These are phyloP conservation scores for Zaprionus vittiger DNA, from an alignment of 1,140 invertebrate genomes.

Conservation along the genomic window DNA sequence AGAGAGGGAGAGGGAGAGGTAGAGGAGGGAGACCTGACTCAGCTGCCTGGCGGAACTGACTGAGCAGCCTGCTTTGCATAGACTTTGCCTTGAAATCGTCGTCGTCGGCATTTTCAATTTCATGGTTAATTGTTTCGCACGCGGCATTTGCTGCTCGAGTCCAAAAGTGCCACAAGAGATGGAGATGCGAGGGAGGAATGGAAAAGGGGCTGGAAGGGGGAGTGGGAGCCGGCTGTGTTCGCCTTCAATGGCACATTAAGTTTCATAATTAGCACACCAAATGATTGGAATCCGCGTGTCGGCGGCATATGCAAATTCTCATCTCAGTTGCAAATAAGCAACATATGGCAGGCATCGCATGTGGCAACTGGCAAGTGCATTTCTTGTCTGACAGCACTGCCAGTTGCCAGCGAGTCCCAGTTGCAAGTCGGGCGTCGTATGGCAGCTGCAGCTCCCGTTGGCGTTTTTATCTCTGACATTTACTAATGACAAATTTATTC, in stretches of 20 bases:
- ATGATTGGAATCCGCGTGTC: constrained; percentile 63
- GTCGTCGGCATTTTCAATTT: constrained; percentile 75
- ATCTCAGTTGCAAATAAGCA: constrained; percentile 64
- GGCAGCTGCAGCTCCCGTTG: constrained; percentile 26
- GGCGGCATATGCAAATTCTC: constrained; percentile 56
- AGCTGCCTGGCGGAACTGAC: constrained; percentile 46
- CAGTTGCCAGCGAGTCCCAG: constrained; percentile 48
- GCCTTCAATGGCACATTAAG: constrained; percentile 75
- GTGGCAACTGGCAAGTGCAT: constrained; percentile 56
- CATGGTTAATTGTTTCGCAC: constrained; percentile 83
- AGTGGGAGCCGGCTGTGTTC: constrained; percentile 21
- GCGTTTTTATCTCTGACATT: constrained; percentile 75
- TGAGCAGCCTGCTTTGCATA: constrained; percentile 72
- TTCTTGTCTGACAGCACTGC: constrained; percentile 27
- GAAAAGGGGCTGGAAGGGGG: neutral
- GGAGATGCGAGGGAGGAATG: neutral
- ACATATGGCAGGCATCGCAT: constrained; percentile 68
- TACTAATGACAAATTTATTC: constrained; percentile 83
- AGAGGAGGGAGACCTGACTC: constrained; percentile 39
- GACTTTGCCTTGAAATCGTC: constrained; percentile 62
- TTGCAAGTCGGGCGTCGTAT: constrained; percentile 44
- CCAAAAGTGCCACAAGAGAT: constrained; percentile 49
- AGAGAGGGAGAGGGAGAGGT: neutral
- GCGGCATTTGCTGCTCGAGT: constrained; percentile 70
- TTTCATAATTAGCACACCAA: constrained; percentile 80